These are phyloP conservation scores for Botia kubotai DNA, from an alignment of 2,797 vertebrate species.

Conservation along the genomic window DNA sequence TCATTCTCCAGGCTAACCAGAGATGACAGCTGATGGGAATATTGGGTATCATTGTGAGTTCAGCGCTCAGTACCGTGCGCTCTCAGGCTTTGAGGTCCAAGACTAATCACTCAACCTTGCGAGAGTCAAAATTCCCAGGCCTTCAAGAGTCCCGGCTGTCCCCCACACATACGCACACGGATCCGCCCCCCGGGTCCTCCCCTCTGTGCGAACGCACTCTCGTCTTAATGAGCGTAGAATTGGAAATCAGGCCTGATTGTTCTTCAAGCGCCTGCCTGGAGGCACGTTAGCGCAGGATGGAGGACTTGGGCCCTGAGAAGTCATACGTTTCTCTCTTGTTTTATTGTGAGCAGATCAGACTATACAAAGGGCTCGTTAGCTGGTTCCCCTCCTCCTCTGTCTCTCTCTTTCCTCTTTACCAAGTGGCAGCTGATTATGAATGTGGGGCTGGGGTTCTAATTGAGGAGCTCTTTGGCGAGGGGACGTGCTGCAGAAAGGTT, in stretches of 20 bases:
- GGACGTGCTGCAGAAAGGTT: conserved; percentile 66
- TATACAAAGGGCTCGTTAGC: conserved; percentile 83
- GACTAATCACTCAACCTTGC: conserved; percentile 67
- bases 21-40: conserved; percentile 43
- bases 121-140: conserved; percentile 57
- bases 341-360: conserved; percentile 80
- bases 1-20: conserved; percentile 10
- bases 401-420: conserved; percentile 78
- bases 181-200: conserved; percentile 76
- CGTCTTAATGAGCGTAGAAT: conserved; percentile 80
- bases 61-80: neutral
- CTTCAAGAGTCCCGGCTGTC: conserved; percentile 35
- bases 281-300: conserved; percentile 78
- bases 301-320: conserved; percentile 63
- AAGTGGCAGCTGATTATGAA: conserved; percentile 82
- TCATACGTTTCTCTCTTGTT: conserved; percentile 77
- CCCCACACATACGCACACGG: conserved; percentile 49
- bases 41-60: conserved; percentile 11
- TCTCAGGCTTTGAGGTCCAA: conserved; percentile 43
- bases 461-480: conserved; percentile 74
- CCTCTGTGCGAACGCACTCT: conserved; percentile 79
- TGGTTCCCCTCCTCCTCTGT: conserved; percentile 54
- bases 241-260: conserved; percentile 80
- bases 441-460: conserved; percentile 79
- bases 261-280: conserved; percentile 81